Conservation (phyloP, 1,140 invertebrate species). For the Bradynema listronoti region DNA sequence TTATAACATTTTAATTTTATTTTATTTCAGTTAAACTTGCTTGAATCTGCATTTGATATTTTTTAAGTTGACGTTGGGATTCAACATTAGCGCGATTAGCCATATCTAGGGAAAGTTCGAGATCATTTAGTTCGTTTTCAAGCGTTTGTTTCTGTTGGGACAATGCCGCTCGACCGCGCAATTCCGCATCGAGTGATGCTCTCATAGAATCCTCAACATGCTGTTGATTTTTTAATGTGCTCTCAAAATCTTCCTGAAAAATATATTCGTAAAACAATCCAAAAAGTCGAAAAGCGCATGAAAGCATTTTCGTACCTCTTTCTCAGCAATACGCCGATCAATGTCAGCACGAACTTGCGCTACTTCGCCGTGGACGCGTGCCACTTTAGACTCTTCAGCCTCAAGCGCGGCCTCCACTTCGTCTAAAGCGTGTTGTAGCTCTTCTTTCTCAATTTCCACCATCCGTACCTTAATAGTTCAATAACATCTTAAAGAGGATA, state of each 20-base stretch:
- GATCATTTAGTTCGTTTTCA: constrained; percentile 94
- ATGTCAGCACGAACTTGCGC: constrained; percentile 94
- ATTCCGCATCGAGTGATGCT: constrained; percentile 92
- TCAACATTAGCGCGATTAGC: constrained; percentile 95
- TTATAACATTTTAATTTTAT: too few species aligned
- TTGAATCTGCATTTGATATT: constrained; percentile 88
- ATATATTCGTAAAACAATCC: too few species aligned
- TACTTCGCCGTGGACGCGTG: constrained; percentile 81
- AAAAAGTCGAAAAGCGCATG: too few species aligned
- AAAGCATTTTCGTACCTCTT: too few species aligned
- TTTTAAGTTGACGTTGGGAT: constrained; percentile 94
- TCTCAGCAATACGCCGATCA: constrained; percentile 93
- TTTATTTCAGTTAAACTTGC: constrained; percentile 70
- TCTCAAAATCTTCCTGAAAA: constrained; percentile 34
- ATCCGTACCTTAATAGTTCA: too few species aligned
- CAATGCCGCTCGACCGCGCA: constrained; percentile 95
- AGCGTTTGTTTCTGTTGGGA: constrained; percentile 99
- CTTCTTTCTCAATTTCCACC: constrained; percentile 96
- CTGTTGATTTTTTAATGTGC: constrained; percentile 85
- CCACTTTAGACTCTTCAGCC: constrained; percentile 94
- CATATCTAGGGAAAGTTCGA: constrained; percentile 93
- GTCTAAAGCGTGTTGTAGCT: constrained; percentile 81
- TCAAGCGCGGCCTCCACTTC: constrained; percentile 96
- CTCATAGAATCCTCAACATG: constrained; percentile 97
- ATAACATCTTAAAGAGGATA: too few species aligned